Evolutionary conservation across 2,888 invertebrate genomes (phyloP).

Genomic region (Pseudococcus viburni): DNA sequence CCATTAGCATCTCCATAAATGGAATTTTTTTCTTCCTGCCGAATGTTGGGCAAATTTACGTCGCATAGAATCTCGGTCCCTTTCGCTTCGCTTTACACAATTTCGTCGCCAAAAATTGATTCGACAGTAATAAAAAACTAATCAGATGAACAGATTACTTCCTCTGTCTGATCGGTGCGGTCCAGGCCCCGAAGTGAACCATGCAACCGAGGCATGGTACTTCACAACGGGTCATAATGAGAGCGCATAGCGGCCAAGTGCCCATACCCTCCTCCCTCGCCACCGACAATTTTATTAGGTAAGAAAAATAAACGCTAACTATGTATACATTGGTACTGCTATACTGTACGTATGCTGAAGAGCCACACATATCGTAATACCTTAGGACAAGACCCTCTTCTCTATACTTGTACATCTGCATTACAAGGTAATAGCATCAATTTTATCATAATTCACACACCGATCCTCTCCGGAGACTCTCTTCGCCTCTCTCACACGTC

Average conservation of each 20-base stretch:
- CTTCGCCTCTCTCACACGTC: constrained; percentile 53
- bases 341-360: background rate
- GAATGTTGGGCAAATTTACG: background rate
- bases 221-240: constrained; percentile 34
- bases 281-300: constrained; percentile 13
- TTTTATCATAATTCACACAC: constrained; percentile 65
- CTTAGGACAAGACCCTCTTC: constrained; percentile 62
- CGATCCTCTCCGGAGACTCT: constrained; percentile 7
- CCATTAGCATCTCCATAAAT: constrained; percentile 23
- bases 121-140: constrained; percentile 30
- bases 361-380: constrained; percentile 52
- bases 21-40: background rate
- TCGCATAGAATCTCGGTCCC: background rate
- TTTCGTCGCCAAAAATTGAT: constrained; percentile 20
- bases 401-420: constrained; percentile 50
- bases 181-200: background rate
- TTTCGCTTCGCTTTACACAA: constrained; percentile 3
- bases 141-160: constrained; percentile 31
- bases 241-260: constrained; percentile 39
- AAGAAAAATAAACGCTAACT: constrained; percentile 50
- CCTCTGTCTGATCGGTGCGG: background rate
- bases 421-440: constrained; percentile 66
- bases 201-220: constrained; percentile 34
- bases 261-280: background rate
- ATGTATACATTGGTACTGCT: constrained; percentile 1